Evolutionary conservation across 2,888 invertebrate species (phyloP).

Genomic region (Eristalis tenax): DNA sequence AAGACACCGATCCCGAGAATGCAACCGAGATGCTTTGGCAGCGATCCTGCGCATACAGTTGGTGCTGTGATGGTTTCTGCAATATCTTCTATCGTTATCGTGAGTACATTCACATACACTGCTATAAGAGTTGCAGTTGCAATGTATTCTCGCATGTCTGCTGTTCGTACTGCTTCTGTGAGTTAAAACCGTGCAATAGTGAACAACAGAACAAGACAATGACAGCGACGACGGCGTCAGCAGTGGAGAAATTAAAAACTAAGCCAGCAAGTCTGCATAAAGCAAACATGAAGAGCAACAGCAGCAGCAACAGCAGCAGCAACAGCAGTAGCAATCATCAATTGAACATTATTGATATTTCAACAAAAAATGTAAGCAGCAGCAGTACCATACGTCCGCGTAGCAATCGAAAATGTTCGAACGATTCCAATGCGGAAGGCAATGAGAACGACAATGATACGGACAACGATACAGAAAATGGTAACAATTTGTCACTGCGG

Average conservation of each 20-base stretch:
- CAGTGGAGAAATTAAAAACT: no score
- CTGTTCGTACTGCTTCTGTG: conserved; percentile 40
- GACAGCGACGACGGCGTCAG: no score
- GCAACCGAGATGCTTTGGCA: conserved; percentile 11
- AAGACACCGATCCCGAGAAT: conserved; percentile 15
- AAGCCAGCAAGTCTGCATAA: conserved; percentile 11
- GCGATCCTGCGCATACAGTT: conserved; percentile 24
- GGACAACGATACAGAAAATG: neutral
- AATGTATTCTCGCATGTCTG: conserved; percentile 23
- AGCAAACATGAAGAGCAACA: neutral
- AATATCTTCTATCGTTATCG: conserved; percentile 18
- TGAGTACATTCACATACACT: conserved; percentile 27
- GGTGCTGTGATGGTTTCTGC: conserved; percentile 35
- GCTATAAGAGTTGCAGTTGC: conserved; percentile 12
- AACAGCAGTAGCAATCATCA: neutral
- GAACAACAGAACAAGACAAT: no score
- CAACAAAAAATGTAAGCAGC: neutral
- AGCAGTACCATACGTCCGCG: neutral
- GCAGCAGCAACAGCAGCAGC: neutral
- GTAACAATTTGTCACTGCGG: conserved; percentile 1
- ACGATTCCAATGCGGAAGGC: neutral
- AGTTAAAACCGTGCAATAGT: neutral
- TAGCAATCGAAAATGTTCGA: neutral
- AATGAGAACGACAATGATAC: neutral
- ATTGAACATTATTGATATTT: no score